phyloP scores from a whole-genome alignment of 2,113 vertebrate species.

The Abramis brama region DNA sequence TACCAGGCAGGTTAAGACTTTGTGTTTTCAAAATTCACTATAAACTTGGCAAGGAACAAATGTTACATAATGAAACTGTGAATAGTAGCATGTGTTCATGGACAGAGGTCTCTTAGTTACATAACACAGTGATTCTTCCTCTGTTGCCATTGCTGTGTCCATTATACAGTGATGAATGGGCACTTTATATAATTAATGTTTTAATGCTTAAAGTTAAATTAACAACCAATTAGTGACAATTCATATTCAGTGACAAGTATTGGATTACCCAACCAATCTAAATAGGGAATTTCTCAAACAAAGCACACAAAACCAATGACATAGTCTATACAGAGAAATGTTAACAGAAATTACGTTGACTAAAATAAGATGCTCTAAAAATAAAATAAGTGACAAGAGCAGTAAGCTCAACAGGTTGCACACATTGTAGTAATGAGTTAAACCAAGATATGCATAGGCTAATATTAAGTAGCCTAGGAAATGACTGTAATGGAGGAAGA shows the following conservation, averaged over 20 bases:
- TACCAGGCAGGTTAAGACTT: background rate
- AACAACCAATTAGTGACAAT: background rate
- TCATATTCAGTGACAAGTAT: background rate
- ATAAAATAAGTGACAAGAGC: background rate
- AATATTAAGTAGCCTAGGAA: background rate
- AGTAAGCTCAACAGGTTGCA: background rate
- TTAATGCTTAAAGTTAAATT: background rate
- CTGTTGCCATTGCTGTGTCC: background rate
- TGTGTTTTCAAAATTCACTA: too few relatives aligned
- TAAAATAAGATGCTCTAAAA: background rate
- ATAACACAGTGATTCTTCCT: background rate
- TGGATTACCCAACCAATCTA: background rate
- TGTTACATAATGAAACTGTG: conserved; percentile 19
- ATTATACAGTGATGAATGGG: conserved; percentile 21
- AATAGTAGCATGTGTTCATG: conserved; percentile 1
- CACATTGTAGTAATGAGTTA: background rate
- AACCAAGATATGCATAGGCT: background rate
- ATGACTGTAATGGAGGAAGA: background rate
- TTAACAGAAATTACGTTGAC: background rate
- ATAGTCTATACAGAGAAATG: background rate
- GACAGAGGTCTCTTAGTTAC: conserved; percentile 3
- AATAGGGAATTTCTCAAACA: background rate
- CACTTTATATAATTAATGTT: background rate
- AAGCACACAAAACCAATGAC: background rate
- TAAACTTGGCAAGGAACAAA: background rate